These are phyloP conservation scores for Pseudorhiza aurosa DNA, from an alignment of 30 jellyfish, hydroid and myxozoan genomes.

Conservation along the genomic window DNA sequence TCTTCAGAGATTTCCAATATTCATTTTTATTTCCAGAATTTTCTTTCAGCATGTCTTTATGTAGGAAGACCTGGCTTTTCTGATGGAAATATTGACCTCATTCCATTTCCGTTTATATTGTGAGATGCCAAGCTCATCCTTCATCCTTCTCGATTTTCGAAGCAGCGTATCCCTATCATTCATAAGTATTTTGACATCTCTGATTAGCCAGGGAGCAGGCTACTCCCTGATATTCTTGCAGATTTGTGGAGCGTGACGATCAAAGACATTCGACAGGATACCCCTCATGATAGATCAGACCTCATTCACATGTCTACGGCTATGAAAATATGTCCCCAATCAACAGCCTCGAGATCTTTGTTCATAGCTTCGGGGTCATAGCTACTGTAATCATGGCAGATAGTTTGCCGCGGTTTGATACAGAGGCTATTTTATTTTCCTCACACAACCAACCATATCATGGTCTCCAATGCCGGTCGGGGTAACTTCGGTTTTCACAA, in stretches of 20 bases:
- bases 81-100: slow-evolving; percentile 45
- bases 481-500: neutral
- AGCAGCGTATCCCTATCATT: slow-evolving; percentile 54
- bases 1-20: slow-evolving; percentile 16
- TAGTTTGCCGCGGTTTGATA: slow-evolving; percentile 19
- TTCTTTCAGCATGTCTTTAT: slow-evolving; percentile 25
- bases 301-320: slow-evolving; percentile 12
- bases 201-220: slow-evolving; percentile 60
- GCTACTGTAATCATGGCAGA: slow-evolving; percentile 9
- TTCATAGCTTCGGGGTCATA: neutral
- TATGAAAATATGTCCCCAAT: neutral
- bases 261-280: neutral
- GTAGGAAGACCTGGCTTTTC: slow-evolving; percentile 25
- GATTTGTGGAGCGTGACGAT: slow-evolving; percentile 32
- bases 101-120: slow-evolving; percentile 36
- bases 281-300: slow-evolving; percentile 21
- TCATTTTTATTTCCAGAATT: slow-evolving; percentile 30
- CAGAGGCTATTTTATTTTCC: slow-evolving; percentile 1
- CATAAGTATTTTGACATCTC: slow-evolving; percentile 40
- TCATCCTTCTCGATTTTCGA: slow-evolving; percentile 33
- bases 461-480: slow-evolving; percentile 34
- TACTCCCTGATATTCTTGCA: slow-evolving; percentile 2
- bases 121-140: slow-evolving; percentile 6
- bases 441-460: slow-evolving; percentile 43
- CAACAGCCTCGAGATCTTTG: neutral